Percentiles rank a stretch among this genome's conserved stretches.
phyloP scores from a whole-genome alignment of 2,888 invertebrate genomes.

The Dryococelus australis region DNA sequence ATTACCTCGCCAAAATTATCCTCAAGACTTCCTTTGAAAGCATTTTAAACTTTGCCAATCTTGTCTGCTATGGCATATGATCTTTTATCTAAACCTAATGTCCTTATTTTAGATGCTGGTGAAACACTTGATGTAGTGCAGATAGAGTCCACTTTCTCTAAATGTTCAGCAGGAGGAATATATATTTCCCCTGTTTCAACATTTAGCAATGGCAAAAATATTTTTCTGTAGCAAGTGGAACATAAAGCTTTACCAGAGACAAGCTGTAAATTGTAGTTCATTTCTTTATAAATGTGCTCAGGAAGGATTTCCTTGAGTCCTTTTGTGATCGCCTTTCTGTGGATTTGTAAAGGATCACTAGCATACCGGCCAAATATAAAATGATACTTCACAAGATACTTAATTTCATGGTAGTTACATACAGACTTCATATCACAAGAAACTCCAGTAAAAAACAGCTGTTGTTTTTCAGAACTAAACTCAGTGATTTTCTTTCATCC shows the following conservation, averaged over 20 bases:
- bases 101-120: constrained; percentile 22
- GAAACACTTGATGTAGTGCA: background rate
- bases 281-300: constrained; percentile 6
- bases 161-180: background rate
- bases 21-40: constrained; percentile 3
- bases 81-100: background rate
- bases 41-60: background rate
- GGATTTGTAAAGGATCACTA: constrained; percentile 21
- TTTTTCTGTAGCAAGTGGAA: background rate
- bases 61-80: background rate
- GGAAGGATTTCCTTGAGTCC: constrained; percentile 13
- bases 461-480: background rate
- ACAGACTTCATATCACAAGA: background rate
- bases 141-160: background rate
- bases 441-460: background rate
- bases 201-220: background rate
- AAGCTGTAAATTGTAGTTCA: constrained; percentile 11
- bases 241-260: constrained; percentile 21
- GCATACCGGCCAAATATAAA: background rate
- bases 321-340: background rate
- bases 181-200: background rate
- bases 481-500: background rate
- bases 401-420: constrained; percentile 5
- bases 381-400: constrained; percentile 18
- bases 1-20: background rate